phyloP scores from a whole-genome alignment of 2,113 vertebrate species.

The Perccottus glenii region DNA sequence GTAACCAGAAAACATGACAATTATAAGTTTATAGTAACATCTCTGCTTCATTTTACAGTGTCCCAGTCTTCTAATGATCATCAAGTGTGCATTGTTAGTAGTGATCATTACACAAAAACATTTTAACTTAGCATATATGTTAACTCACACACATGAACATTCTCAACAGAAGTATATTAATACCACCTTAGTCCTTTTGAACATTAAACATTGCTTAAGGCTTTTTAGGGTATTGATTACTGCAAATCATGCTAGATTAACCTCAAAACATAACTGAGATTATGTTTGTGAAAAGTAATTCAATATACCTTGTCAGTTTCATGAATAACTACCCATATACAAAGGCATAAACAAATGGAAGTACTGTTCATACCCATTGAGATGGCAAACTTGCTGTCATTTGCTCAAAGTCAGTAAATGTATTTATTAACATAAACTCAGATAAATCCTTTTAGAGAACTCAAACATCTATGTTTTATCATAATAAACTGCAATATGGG shows the following conservation, averaged over 20 bases:
- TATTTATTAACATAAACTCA: conserved; percentile 19
- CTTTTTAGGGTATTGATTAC: conserved; percentile 59
- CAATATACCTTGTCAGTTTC: conserved; percentile 34
- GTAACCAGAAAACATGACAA: conserved; percentile 62
- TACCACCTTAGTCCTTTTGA: conserved; percentile 52
- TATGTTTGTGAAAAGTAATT: conserved; percentile 38
- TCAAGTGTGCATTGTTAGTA: conserved; percentile 63
- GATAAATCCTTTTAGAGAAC: neutral
- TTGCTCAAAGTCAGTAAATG: conserved; percentile 25
- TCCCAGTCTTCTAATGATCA: conserved; percentile 45
- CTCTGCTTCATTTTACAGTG: conserved; percentile 51
- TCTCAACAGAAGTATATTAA: conserved; percentile 58
- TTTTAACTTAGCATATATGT: conserved; percentile 42
- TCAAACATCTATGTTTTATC: neutral
- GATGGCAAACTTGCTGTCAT: conserved; percentile 12
- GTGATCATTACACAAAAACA: conserved; percentile 55
- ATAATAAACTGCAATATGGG: neutral
- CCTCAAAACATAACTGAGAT: conserved; percentile 46
- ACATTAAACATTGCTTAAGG: conserved; percentile 66
- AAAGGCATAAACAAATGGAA: conserved; percentile 75
- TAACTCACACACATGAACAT: conserved; percentile 51
- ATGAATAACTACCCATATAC: conserved; percentile 34
- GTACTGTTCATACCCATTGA: conserved; percentile 53
- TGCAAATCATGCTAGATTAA: conserved; percentile 64
- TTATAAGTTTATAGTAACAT: conserved; percentile 54